Evolutionary conservation across 2,888 invertebrate genomes (phyloP), one percentile per base, ranked within the genome.

Genomic region (Phrixothrix hirtus): DNA sequence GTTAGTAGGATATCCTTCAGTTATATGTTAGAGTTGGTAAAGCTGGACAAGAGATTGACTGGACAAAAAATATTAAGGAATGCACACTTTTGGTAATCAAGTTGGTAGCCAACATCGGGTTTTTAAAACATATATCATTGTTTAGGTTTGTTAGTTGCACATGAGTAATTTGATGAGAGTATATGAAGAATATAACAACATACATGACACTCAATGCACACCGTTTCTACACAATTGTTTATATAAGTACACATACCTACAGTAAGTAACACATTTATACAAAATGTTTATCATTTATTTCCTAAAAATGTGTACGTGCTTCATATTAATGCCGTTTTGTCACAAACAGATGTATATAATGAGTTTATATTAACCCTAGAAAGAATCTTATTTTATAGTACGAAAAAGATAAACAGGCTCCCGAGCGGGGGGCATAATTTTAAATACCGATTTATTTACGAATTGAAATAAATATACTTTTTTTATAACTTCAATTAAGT

Each of bases 81-180:
- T 39, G 47, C 39, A 39, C 32, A 45, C 30, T 31, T 30, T 11
- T 10, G 16, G 38, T 38, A 43, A 43, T 50, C 35, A 42, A 31
- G 50, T 43, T 35, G 50, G 42, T 48, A 48, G 48, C 48, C 42
- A 36, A 21, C 35, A 43, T 50, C 50, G 15, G 43, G 30, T 50
- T 46, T 46, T 46, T 46, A 52, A 45, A 41, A 46, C 39, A 52
- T 52, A 46, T 46, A 52, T 52, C 52, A 52, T 46, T 52, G 52
- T 52, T 52, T 46, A 38, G 34, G 41, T 42, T 39, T 35, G 37
- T 52, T 52, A 46, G 41, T 46, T 42, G 35, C 43, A 52, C 52
- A 11, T 36, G 52, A 52, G 38, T 36, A 41, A 41, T 35, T 42
- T 52, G 52, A 52, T 45, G 38, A 29, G 27, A n/a, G 17, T 37